A percentile compares a stretch with the other conserved stretches of the same genome.
phyloP scores from a whole-genome alignment of 2,888 invertebrate species.

The Spatulosminthurus flaviceps region DNA sequence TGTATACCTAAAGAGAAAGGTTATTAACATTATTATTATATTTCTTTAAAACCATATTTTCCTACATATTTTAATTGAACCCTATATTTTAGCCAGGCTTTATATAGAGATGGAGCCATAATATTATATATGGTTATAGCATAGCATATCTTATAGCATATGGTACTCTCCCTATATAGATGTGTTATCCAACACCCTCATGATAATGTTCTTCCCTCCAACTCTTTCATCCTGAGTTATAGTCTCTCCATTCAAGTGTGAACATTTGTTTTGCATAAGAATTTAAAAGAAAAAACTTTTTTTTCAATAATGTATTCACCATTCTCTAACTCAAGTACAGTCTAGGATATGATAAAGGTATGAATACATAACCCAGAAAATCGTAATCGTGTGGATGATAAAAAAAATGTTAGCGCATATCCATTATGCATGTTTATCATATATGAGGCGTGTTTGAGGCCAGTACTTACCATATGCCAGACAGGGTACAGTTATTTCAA shows the following conservation, averaged over 20 bases:
- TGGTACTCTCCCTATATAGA: neutral
- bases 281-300: neutral
- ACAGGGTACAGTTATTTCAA: neutral
- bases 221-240: too few species aligned
- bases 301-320: neutral
- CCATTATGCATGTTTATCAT: neutral
- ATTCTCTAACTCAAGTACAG: neutral
- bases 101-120: too few species aligned
- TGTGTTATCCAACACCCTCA: neutral
- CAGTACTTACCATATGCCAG: neutral
- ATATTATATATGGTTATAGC: too few species aligned
- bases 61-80: too few species aligned
- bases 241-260: neutral
- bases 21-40: too few species aligned
- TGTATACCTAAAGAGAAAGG: too few species aligned
- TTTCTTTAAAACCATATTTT: too few species aligned
- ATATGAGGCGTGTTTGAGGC: neutral
- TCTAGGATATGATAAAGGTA: neutral
- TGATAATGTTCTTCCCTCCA: neutral
- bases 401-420: neutral
- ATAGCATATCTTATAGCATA: too few species aligned
- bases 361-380: constrained; percentile 7
- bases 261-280: constrained; percentile 13
- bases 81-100: too few species aligned
- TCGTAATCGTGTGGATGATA: neutral